These are phyloP conservation scores for Phainopepla nitens DNA, from an alignment of 2,113 vertebrate genomes.

Conservation along the genomic window DNA sequence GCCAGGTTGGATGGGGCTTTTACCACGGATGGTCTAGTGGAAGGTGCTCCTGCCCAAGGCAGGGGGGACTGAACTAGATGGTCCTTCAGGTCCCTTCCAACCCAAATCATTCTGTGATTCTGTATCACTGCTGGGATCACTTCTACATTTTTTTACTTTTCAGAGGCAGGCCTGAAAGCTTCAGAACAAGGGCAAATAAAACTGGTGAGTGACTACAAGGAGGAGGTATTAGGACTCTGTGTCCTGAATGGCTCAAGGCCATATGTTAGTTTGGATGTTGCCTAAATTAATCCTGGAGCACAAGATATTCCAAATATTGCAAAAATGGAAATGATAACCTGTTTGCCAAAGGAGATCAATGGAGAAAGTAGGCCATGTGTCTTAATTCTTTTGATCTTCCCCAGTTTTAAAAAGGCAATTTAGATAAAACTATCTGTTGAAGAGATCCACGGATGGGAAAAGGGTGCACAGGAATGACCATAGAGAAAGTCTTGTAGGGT, in stretches of 20 bases:
- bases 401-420: neutral
- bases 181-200: neutral
- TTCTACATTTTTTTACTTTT: neutral
- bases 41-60: neutral
- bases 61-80: neutral
- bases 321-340: neutral
- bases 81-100: neutral
- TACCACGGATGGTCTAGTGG: neutral
- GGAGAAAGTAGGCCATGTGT: neutral
- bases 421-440: neutral
- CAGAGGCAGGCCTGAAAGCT: neutral
- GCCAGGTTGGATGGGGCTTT: neutral
- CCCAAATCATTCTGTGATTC: neutral
- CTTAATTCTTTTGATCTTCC: neutral
- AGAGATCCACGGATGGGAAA: neutral
- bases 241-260: neutral
- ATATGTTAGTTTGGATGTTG: neutral
- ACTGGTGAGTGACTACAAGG: neutral
- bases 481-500: neutral
- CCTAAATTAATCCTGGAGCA: neutral
- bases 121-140: neutral
- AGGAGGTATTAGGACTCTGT: accelerated
- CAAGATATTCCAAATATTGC: neutral
- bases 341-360: neutral
- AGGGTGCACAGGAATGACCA: neutral